Conservation (phyloP, 2,797 vertebrate genomes). For the Pangasius mekongensis region DNA sequence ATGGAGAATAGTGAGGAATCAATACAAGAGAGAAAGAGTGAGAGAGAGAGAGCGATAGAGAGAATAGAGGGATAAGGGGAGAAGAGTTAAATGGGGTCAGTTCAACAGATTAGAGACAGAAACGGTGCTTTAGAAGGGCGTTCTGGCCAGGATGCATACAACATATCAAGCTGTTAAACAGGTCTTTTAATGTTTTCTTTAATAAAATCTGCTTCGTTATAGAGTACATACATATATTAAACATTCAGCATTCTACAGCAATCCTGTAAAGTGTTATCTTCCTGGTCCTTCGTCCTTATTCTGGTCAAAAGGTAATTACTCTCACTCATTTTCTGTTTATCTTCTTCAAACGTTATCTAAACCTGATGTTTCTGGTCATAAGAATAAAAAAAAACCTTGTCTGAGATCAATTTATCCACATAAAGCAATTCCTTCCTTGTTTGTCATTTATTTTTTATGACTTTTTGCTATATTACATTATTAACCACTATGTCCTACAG, state of each 20-base stretch:
- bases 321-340: neutral
- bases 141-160: neutral
- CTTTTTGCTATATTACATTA: neutral
- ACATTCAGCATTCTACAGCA: neutral
- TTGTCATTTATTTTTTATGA: neutral
- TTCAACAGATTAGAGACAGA: neutral
- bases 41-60: slow-evolving; percentile 56
- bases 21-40: slow-evolving; percentile 75
- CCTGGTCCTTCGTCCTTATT: neutral
- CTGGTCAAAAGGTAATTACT: neutral
- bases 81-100: neutral
- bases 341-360: neutral
- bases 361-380: neutral
- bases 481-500: neutral
- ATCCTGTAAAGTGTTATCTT: neutral
- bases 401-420: neutral
- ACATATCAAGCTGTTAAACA: neutral
- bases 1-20: slow-evolving; percentile 99
- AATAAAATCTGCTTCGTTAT: neutral
- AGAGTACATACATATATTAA: neutral
- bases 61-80: slow-evolving; percentile 72
- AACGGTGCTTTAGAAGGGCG: neutral
- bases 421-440: neutral
- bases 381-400: neutral
- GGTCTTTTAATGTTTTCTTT: neutral